Percentiles rank a stretch among this genome's conserved stretches.
Evolutionary conservation across 2,113 vertebrate genomes (phyloP).

Genomic region (Solea solea): DNA sequence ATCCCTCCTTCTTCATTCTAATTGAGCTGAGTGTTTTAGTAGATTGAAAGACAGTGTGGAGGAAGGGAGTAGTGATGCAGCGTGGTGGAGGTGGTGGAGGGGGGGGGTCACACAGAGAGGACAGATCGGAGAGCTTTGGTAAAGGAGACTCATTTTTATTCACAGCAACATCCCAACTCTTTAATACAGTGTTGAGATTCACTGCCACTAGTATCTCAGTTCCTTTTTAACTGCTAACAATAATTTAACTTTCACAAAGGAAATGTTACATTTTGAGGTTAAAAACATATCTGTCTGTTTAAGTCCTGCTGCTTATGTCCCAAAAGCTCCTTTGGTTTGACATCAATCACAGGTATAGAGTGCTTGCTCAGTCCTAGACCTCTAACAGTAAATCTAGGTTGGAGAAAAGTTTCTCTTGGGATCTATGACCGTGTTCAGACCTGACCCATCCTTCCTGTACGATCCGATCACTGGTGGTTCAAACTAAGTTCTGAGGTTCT

Average conservation of each 20-base stretch:
- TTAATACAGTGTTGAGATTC: not conserved
- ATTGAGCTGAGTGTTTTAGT: constrained; percentile 79
- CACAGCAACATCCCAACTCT: constrained; percentile 18
- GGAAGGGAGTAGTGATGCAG: constrained; percentile 54
- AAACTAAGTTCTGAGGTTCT: too few relatives aligned
- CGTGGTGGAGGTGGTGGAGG: not conserved
- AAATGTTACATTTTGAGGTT: not conserved
- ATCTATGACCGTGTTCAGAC: too few relatives aligned
- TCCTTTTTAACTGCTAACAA: not conserved
- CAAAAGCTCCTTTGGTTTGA: too few relatives aligned
- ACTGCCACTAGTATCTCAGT: not conserved
- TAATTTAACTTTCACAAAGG: not conserved
- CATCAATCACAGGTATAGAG: too few relatives aligned
- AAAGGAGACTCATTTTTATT: constrained; percentile 42
- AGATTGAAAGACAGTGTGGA: constrained; percentile 73
- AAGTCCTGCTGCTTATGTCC: too few relatives aligned
- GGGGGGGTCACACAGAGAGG: too few relatives aligned
- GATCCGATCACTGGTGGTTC: too few relatives aligned
- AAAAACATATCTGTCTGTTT: too few relatives aligned
- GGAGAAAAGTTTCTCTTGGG: too few relatives aligned
- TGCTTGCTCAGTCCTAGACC: too few relatives aligned
- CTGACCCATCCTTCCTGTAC: too few relatives aligned
- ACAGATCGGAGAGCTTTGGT: constrained; percentile 1
- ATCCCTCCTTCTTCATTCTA: constrained; percentile 66
- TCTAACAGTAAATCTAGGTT: too few relatives aligned